Evolutionary conservation across 2,888 invertebrate species (phyloP), one percentile per base, ranked within the genome.

Genomic region (Cremastobaeus sp.): DNA sequence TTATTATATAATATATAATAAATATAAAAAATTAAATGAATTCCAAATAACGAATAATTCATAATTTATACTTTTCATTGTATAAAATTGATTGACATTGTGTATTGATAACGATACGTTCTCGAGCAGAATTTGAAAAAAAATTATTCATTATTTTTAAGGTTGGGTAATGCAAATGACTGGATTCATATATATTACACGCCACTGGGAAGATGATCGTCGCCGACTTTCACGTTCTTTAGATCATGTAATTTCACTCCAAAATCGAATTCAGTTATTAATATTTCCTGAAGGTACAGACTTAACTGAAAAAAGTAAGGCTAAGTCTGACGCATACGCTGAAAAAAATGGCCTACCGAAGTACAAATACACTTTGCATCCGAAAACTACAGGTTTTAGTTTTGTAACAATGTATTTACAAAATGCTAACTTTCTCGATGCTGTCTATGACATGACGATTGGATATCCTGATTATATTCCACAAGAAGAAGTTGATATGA

Each of bases 231-330:
- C 91, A 1, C 90, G 91, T 66, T 92, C 93, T 66, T 89, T 95
- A 11, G 91, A 93, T 77, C 96, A 96, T 84, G 93, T 95, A 80
- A 89, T 91, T 30, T 90, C 91, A 62, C 88, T 94, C 39, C 89
- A 90, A 5, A 91, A 92, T 82, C 91, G 91, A 50, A 92, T 91
- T 77, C 90, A 95, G 88, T 86, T 97, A 41, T 89, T 97, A 25
- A 89, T 97, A 75, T 97, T 96, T 83, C 96, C 96, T 0, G 96
- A 96, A 89, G 96, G 96, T 9, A 96, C 96, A 0, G 95, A 97
- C 85, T 89, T 96, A 65, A 94, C 94, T 25, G 88, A 89, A 15
- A 89, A 89, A 14, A 95, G 94, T 54, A 91, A 91, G 77, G 88
- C 86, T 14, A 91, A 91, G 34, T 95, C 95, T 77, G 91, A 94